Percentiles rank a stretch among this genome's conserved stretches.
Evolutionary conservation across 2,888 invertebrate genomes (phyloP).

Genomic region (Tipula vernalis): DNA sequence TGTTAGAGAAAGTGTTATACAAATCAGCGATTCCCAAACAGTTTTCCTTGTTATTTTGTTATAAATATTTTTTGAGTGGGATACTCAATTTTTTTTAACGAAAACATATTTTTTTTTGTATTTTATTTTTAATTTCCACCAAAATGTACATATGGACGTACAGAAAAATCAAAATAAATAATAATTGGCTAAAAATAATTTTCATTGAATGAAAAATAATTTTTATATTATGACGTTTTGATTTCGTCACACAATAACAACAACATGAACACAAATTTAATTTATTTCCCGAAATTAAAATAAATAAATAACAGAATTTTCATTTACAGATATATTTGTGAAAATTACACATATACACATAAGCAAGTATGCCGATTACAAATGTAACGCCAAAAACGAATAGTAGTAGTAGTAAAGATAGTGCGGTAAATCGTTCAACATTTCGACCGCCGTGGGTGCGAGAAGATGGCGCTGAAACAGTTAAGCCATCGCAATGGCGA

Average conservation of each 20-base stretch:
- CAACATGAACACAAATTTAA: background rate
- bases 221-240: background rate
- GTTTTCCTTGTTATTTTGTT: background rate
- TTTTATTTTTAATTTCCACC: background rate
- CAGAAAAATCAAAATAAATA: background rate
- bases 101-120: background rate
- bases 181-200: background rate
- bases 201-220: background rate
- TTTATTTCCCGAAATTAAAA: background rate
- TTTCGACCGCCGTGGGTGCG: constrained; percentile 61
- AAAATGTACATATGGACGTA: background rate
- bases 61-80: background rate
- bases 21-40: background rate
- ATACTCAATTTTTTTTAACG: background rate
- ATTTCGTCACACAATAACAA: background rate
- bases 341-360: background rate
- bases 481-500: constrained; percentile 23
- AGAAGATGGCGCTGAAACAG: constrained; percentile 36
- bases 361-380: background rate
- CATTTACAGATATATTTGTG: background rate
- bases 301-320: background rate
- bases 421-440: constrained; percentile 37
- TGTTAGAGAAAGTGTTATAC: background rate
- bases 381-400: background rate
- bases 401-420: background rate